Conservation (phyloP, 2,888 invertebrate genomes). For the Eurytoma californica region DNA sequence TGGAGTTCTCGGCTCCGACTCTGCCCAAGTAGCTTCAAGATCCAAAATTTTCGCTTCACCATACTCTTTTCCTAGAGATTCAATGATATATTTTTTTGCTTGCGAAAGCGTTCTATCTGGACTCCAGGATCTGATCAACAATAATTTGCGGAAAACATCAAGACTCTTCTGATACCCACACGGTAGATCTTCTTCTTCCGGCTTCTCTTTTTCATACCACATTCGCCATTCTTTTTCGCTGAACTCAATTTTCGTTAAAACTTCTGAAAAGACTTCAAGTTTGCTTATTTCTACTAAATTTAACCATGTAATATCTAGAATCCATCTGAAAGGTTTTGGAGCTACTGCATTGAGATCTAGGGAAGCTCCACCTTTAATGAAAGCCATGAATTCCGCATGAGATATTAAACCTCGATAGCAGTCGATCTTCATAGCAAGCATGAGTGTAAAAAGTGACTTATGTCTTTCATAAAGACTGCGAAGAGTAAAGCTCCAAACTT, state of each 20-base stretch:
- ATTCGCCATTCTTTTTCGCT: conserved; percentile 92
- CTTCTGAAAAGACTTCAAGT: conserved; percentile 85
- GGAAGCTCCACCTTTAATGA: conserved; percentile 97
- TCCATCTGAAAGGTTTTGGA: conserved; percentile 96
- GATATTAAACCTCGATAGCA: conserved; percentile 87
- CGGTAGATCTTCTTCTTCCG: conserved; percentile 93
- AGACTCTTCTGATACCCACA: conserved; percentile 90
- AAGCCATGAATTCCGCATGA: conserved; percentile 94
- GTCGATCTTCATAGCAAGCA: conserved; percentile 97
- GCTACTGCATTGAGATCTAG: conserved; percentile 93
- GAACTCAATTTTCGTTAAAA: conserved; percentile 86
- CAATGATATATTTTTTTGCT: conserved; percentile 93
- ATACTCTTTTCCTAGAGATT: conserved; percentile 90
- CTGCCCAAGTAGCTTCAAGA: conserved; percentile 91
- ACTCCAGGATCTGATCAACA: conserved; percentile 95
- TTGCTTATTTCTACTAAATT: conserved; percentile 96
- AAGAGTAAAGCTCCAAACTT: conserved; percentile 94
- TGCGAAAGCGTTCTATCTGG: conserved; percentile 96
- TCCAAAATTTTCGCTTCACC: conserved; percentile 95
- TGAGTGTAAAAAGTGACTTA: conserved; percentile 93
- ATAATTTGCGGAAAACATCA: conserved; percentile 90
- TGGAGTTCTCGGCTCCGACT: conserved; percentile 92
- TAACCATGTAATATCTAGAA: conserved; percentile 96
- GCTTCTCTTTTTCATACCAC: conserved; percentile 95
- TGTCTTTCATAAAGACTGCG: conserved; percentile 95